Percentiles rank a stretch among this genome's conserved stretches.
Evolutionary conservation across 1,140 invertebrate species (phyloP).

Genomic region (Drusus annulatus): DNA sequence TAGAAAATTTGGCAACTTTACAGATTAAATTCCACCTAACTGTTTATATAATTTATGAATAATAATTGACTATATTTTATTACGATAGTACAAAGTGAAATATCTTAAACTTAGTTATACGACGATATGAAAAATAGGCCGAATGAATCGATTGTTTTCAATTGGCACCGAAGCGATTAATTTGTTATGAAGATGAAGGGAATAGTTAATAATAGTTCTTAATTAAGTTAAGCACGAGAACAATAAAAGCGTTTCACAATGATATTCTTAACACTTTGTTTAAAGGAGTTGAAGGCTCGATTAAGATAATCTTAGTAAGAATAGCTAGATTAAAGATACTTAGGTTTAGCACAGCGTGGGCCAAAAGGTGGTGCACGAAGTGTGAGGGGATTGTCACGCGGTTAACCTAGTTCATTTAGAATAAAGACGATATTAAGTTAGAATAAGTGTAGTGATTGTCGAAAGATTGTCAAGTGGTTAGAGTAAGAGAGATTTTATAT

Average conservation of each 20-base stretch:
- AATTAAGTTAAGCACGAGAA: neutral
- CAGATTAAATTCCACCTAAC: constrained; percentile 17
- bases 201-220: neutral
- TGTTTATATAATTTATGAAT: constrained; percentile 7
- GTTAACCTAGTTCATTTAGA: constrained; percentile 39
- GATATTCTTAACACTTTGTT: too few relatives aligned
- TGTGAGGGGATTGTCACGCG: constrained; percentile 51
- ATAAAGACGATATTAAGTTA: constrained; percentile 51
- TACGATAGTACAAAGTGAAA: constrained; percentile 36
- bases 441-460: constrained; percentile 58
- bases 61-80: constrained; percentile 53
- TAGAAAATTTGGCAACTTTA: constrained; percentile 48
- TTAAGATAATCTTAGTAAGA: constrained; percentile 28
- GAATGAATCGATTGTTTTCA: constrained; percentile 44
- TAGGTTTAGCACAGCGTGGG: constrained; percentile 50
- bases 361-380: constrained; percentile 51
- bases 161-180: constrained; percentile 23
- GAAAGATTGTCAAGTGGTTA: constrained; percentile 56
- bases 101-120: constrained; percentile 4
- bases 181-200: neutral
- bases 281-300: constrained; percentile 13
- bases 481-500: constrained; percentile 57
- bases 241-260: constrained; percentile 10
- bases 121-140: constrained; percentile 48
- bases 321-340: constrained; percentile 10